Percentiles rank a stretch among this genome's conserved stretches.
Evolutionary conservation across 1,140 invertebrate species (phyloP).

Genomic region (Nomia melanderi): DNA sequence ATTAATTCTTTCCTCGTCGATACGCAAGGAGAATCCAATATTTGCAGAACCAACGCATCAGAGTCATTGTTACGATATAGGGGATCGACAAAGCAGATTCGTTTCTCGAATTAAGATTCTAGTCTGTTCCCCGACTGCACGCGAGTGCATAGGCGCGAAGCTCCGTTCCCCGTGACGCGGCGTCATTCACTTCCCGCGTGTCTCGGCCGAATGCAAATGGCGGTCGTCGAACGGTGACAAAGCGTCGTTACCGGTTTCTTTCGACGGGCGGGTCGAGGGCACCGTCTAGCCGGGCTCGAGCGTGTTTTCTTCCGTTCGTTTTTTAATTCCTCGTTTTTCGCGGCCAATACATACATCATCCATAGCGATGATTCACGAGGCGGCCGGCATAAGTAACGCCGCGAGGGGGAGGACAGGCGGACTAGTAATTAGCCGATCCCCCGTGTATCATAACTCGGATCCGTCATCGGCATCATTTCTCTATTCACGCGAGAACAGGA

Average conservation of each 20-base stretch:
- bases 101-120: no score
- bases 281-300: not conserved
- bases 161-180: not conserved
- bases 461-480: constrained; percentile 51
- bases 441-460: constrained; percentile 47
- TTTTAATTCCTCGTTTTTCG: not conserved
- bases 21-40: no score
- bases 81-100: no score
- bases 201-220: constrained; percentile 5
- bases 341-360: constrained; percentile 35
- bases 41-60: no score
- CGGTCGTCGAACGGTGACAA: not conserved
- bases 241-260: constrained; percentile 14
- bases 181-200: not conserved
- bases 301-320: no score
- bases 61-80: no score
- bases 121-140: no score
- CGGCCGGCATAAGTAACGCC: constrained; percentile 42
- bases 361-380: constrained; percentile 47
- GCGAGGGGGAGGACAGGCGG: not conserved
- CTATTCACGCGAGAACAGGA: constrained; percentile 33
- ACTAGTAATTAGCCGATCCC: constrained; percentile 48
- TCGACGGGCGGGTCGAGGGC: not conserved
- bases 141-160: not conserved
- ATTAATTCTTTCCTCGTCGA: no score